Base-by-base conservation (phyloP, 2,888 invertebrate species). In the Hypena proboscidalis region DNA sequence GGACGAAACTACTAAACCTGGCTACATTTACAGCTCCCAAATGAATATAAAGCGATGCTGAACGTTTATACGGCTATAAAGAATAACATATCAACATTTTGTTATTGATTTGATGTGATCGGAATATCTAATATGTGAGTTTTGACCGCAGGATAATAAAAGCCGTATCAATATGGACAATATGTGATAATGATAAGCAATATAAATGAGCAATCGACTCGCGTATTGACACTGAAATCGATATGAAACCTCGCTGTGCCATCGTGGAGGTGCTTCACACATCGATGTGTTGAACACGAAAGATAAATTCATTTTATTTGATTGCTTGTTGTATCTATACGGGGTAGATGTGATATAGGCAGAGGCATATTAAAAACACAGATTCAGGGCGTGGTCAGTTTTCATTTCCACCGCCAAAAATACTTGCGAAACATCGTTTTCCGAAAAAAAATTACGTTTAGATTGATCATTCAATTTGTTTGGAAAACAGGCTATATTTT, bases 141-240 rank as follows among this genome's bases (percentile, higher is more conserved):
- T 26, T 20, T 29, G 25, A 27, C 4, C 29, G 36, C 19, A 13
- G 40, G 17, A 42, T 27, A 42, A 39, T 50, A 19, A 55, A 61
- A 58, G 34, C 19, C 26, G n/a, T 40, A 5, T 31, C 13, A 15
- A 27, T 39, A 22, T 19, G 38, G 45, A 49, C 56, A 45, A 41
- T 25, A 32, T 14, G 34, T 23, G 59, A 61, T 63, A 59, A 50
- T 23, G 59, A 61, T 63, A 59, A 50, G 41, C 45, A 13, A 32
- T 46, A 47, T 41, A 51, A 61, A 45, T 48, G 47, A 57, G 35
- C 43, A 38, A 41, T 50, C 47, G 50, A 37, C 40, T n/a, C 40
- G 53, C 46, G 41, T 58, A 49, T 68, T 56, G 46, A 60, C 64
- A 58, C 52, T 58, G 57, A 53, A 70, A 58, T 61, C 55, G 52